Base-by-base conservation (phyloP, 1,140 invertebrate species). In the Bombus breviceps region DNA sequence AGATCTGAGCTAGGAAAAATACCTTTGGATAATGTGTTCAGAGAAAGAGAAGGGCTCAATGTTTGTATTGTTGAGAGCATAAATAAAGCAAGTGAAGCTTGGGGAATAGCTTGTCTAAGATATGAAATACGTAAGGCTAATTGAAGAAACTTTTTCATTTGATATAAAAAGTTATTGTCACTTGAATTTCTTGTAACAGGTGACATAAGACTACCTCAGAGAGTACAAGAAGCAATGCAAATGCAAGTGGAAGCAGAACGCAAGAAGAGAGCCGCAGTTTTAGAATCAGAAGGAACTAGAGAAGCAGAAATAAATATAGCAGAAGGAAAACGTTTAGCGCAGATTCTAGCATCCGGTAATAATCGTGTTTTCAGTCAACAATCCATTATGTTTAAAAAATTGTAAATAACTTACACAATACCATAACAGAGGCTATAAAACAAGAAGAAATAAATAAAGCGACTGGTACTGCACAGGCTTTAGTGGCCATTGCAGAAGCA, bases 171-270 rank as follows among this genome's bases (percentile, higher is more conserved):
- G n/a, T 39, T 22, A 28, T 72, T 34, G 28, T 32, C 6, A 82
- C 12, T 53, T 41, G 73, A 12, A 41, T 78, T 87, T n/a, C 81
- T 15, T 59, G 34, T 92, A 81, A 32, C 88, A 98, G 98, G 98
- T 95, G 98, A 99, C 94, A 99, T 99, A 90, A 98, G 97, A 94
- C 95, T 99, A 89, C 99, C 99, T 15, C 94, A 96, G 4, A 97
- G 98, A 94, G 98, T 99, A 9, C 98, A 99, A 93, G 99, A 99
- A 96, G 99, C 99, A 10, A 99, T 99, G 99, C 99, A 99, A 95
- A 99, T 99, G 98, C 99, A 99, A 96, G 99, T 99, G 0, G 99
- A 99, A 96, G 99, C 99, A 0, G 99, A 99, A 95, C 95, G 99
- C 76, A 97, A 98, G 93, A 99, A 99, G 95, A 96, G 99, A 92